phyloP scores from a whole-genome alignment of 2,113 vertebrate species.

The Columba janthina region DNA sequence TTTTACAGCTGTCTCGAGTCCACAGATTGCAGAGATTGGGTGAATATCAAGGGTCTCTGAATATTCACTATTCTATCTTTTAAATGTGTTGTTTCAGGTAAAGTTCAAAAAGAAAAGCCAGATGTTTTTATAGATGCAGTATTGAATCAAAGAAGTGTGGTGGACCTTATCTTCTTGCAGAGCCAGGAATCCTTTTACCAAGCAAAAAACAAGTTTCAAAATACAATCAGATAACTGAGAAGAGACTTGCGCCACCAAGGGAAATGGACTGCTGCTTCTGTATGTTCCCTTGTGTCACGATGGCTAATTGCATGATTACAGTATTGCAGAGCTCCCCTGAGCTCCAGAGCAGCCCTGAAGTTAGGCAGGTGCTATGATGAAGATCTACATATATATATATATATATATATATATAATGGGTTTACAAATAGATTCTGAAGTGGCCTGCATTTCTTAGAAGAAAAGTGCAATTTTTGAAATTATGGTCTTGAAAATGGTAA shows the following conservation, averaged over 20 bases:
- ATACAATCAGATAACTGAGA: neutral
- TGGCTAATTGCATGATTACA: neutral
- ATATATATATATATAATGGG: too few relatives aligned
- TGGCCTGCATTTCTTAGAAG: neutral
- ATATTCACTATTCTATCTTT: neutral
- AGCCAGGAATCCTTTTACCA: neutral
- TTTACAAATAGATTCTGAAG: neutral
- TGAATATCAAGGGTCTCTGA: neutral
- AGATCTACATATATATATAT: neutral
- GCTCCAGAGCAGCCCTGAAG: neutral
- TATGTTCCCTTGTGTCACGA: neutral
- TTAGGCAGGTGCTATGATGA: neutral
- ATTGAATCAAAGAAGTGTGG: neutral
- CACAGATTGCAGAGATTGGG: neutral
- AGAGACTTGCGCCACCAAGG: neutral
- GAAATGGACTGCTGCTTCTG: neutral
- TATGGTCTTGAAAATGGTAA: neutral
- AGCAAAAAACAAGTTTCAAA: too few relatives aligned
- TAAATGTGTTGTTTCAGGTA: neutral
- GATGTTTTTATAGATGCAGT: neutral
- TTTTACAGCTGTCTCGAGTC: neutral
- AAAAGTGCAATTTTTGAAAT: neutral
- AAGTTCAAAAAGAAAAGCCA: neutral
- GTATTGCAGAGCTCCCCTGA: neutral
- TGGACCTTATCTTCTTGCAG: neutral